phyloP scores from a whole-genome alignment of 2,797 vertebrate species.

The Lithobates pipiens region DNA sequence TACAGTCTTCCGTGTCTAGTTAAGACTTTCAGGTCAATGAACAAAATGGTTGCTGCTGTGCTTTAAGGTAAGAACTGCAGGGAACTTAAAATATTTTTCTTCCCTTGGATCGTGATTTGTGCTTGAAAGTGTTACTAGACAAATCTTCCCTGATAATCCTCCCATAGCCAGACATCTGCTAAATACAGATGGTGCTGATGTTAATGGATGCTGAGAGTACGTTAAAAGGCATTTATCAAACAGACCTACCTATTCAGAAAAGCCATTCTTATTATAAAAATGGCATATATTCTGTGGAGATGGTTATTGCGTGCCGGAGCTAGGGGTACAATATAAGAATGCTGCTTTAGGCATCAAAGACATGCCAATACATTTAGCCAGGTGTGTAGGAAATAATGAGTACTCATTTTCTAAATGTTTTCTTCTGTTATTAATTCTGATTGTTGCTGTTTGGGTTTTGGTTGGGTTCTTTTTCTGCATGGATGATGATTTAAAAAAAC shows the following conservation, averaged over 20 bases:
- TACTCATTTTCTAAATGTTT: conserved; percentile 8
- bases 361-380: conserved; percentile 22
- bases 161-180: conserved; percentile 36
- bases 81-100: conserved; percentile 39
- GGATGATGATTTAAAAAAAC: neutral
- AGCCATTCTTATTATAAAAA: conserved; percentile 9
- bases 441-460: neutral
- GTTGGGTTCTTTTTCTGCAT: neutral
- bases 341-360: neutral
- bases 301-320: neutral
- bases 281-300: neutral
- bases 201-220: conserved; percentile 42
- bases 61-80: conserved; percentile 23
- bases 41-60: conserved; percentile 18
- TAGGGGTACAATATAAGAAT: neutral
- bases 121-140: conserved; percentile 1
- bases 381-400: conserved; percentile 29
- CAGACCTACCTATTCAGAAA: conserved; percentile 20
- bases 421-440: conserved; percentile 4
- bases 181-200: conserved; percentile 40
- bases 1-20: conserved; percentile 66
- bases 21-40: conserved; percentile 65
- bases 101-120: conserved; percentile 9
- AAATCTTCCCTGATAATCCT: conserved; percentile 28
- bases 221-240: conserved; percentile 41